Evolutionary conservation across 2,797 vertebrate species (phyloP), one percentile per base, ranked within the genome.

Genomic region (Brachymystax lenok): DNA sequence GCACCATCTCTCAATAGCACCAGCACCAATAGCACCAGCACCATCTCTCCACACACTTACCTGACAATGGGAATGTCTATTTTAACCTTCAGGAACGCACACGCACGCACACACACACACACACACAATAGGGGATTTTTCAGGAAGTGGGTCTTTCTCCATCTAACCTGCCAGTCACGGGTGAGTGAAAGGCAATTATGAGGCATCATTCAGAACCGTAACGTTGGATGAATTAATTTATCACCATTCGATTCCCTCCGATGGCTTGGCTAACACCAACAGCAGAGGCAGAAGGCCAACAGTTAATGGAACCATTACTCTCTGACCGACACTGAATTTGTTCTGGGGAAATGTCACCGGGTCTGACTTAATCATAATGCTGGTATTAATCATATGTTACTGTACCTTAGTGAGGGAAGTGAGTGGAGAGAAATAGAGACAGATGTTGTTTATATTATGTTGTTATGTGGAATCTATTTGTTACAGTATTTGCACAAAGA

Each of bases 111-210:
- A 10, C 64, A 67, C 28, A 33, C 66, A 28, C 24, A 24, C 61
- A 27, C 24, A 27, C 24, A 66, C 40, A 52, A 59, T 8, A 59
- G 6, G 19, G 4, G 56, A 21, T 59, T 24, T 82, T 67, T 77
- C 59, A 33, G 63, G 51, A 71, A 73, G 77, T 66, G 75, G 84
- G 64, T 74, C 69, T 35, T 12, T 63, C 77, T 84, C 40, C 50
- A 12, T 80, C 74, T 51, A 74, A 84, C 69, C 81, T 73, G 66
- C 67, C 27, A 35, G 84, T 85, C 77, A 83, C 2, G 80, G 87
- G 61, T 82, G 82, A 84, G 75, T 6, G 74, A 75, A 54, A 79
- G 51, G 76, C 73, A 73, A 90, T 88, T 74, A 76, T 52, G 79
- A 75, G 0, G 75, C 76, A 82, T 86, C 69, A 73, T 76, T 90